Base-by-base conservation (phyloP, 2,113 vertebrate genomes). In the Caranx melampygus region DNA sequence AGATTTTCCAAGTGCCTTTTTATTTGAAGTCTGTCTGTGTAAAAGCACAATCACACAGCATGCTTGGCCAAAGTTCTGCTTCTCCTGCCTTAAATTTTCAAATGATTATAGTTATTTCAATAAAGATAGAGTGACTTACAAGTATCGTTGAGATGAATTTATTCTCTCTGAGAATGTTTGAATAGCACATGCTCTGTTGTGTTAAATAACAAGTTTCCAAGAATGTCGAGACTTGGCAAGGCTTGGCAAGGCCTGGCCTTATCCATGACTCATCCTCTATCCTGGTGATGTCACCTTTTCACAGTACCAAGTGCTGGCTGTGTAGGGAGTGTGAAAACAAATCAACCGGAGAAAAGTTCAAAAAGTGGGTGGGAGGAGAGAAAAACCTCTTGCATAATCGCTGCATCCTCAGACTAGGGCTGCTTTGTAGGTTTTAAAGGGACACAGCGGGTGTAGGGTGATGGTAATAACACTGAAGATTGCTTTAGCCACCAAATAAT, bases 1-100 rank as follows among this genome's bases (percentile, higher is more conserved):
- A 13, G 77, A 31, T 67, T 74, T 76, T 83, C 71, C 37, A 92
- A 92, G 91, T 94, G 90, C 92, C 91, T 93, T 84, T 78, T 78
- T 81, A 31, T 91, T 79, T 87, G 84, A 64, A 88, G 73, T 85
- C 12, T 79, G 70, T 40, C 42, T 73, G 44, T 82, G 69, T 78
- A 72, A 18, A 65, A 78, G 35, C 60, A 81, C 79, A 81, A 79
- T 81, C 64, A 64, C 63, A 79, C 61, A 14, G 62, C 83, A 72
- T 74, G 73, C 61, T 73, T 84, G 26, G 84, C 81, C 78, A 89
- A 85, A 80, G 66, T 69, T 81, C 55, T 83, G 72, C 76, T 72
- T 91, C 51, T 72, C 40, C 59, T 87, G 83, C 82, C 75, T 86
- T 87, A 59, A 59, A 68, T 83, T 79, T 83, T 37, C 62, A 73